Base-by-base conservation (phyloP, 2,113 vertebrate species). In the Oryzias woworae region DNA sequence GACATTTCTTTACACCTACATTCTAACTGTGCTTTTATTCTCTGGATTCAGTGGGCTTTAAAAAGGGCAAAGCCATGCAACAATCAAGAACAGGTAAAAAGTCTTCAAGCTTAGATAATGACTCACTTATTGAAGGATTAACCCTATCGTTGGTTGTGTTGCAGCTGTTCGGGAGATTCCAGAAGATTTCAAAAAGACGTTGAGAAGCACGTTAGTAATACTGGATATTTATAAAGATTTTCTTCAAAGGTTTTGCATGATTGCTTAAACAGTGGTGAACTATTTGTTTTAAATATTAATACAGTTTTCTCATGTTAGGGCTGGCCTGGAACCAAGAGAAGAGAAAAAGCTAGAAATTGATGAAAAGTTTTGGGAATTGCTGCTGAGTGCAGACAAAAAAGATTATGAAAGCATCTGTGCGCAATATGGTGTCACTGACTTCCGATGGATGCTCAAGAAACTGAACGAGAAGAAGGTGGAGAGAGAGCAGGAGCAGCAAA, bases 371-470 rank as follows among this genome's bases (percentile, higher is more conserved):
- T 96, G 94, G 93, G 94, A 98, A 23, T 69, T 95, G 52, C 46
- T 96, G 72, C 60, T 96, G 81, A 91, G 93, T 2, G 90, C 94
- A 4, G 92, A 94, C 53, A 94, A 72, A 43, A 96, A 87, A 78
- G 93, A 96, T 61, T 97, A 96, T 4, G 95, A 96, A 73, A 68
- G 67, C 18, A 95, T 97, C 69, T 97, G 94, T 75, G 0, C 84
- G 0, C 88, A 94, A 61, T 94, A 95, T 1, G 93, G 94, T 12
- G 82, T 97, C 45, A 94, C 89, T 2, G 93, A 97, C 77, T 95
- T 94, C 63, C 92, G 94, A 2, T 82, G 95, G 69, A 94, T 97
- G 92, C 83, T 97, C 71, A 95, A 81, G 31, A 94, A 87, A 85
- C 90, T 97, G 52, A 93, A 89, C 51, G 87, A 92, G 74, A 87